Evolutionary conservation across 2,113 vertebrate species (phyloP).

Genomic region (Tragelaphus scriptus): DNA sequence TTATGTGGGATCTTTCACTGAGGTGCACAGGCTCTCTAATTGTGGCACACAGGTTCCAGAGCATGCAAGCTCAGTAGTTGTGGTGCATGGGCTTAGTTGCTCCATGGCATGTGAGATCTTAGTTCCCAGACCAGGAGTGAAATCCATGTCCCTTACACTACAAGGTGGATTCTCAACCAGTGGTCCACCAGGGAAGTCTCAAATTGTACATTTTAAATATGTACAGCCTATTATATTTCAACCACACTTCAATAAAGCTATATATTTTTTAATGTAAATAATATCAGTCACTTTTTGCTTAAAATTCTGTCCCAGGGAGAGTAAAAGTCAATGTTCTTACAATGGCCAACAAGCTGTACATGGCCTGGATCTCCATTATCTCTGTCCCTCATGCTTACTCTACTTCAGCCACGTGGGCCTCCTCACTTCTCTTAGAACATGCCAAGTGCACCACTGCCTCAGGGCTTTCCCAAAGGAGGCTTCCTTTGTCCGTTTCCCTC

Average conservation of each 20-base stretch:
- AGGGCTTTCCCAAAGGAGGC: neutral
- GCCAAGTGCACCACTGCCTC: neutral
- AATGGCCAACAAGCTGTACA: neutral
- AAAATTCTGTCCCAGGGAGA: conserved; percentile 6
- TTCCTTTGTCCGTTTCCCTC: neutral
- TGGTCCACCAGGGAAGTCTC: neutral
- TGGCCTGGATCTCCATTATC: neutral
- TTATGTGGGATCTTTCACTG: neutral
- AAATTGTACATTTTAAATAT: neutral
- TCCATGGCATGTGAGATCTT: neutral
- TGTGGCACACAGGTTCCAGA: neutral
- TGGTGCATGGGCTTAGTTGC: neutral
- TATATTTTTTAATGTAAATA: conserved; percentile 3
- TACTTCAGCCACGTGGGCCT: neutral
- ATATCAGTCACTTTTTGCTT: neutral
- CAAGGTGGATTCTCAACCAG: neutral
- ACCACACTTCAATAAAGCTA: neutral
- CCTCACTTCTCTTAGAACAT: neutral
- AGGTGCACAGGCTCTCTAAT: neutral
- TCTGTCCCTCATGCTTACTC: neutral
- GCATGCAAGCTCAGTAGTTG: neutral
- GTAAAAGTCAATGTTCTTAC: neutral
- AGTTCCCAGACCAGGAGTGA: neutral
- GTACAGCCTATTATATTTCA: neutral
- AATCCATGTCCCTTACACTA: neutral